Evolutionary conservation across 2,113 vertebrate species (phyloP).

Genomic region (Chionis minor): DNA sequence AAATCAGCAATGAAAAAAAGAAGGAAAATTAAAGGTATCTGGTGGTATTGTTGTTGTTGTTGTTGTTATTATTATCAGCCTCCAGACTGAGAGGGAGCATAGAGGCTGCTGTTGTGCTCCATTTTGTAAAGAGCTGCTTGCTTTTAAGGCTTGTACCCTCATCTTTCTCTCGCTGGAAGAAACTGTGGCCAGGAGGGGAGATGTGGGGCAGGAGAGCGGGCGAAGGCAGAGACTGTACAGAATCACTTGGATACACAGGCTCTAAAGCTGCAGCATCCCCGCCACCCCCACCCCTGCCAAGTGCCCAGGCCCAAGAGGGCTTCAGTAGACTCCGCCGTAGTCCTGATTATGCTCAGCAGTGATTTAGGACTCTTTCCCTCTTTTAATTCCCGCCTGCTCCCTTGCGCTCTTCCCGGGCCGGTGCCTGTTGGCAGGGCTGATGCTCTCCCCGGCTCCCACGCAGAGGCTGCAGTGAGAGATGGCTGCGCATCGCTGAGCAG

Average conservation of each 20-base stretch:
- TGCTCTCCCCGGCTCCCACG: not conserved
- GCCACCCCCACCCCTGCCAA: rapidly evolving
- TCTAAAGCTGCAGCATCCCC: not conserved
- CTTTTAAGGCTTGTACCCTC: not conserved
- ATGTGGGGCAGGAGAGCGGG: not conserved
- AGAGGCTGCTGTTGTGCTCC: not conserved
- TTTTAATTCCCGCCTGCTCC: not conserved
- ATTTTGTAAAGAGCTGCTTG: not conserved
- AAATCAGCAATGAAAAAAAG: not conserved
- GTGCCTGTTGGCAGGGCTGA: not conserved
- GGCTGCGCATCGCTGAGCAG: not conserved
- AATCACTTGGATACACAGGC: no score
- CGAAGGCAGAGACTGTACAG: not conserved
- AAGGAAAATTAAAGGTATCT: not conserved
- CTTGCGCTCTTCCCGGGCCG: not conserved
- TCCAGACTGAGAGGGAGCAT: not conserved
- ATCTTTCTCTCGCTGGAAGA: not conserved
- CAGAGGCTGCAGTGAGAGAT: not conserved
- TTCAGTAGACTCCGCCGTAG: rapidly evolving
- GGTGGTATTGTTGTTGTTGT: no score
- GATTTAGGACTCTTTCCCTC: not conserved
- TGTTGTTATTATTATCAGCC: not conserved
- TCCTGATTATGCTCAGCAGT: not conserved
- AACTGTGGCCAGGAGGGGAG: not conserved
- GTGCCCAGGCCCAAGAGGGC: not conserved